Conservation (phyloP, 2,888 invertebrate species). For the Yponomeuta malinellus region DNA sequence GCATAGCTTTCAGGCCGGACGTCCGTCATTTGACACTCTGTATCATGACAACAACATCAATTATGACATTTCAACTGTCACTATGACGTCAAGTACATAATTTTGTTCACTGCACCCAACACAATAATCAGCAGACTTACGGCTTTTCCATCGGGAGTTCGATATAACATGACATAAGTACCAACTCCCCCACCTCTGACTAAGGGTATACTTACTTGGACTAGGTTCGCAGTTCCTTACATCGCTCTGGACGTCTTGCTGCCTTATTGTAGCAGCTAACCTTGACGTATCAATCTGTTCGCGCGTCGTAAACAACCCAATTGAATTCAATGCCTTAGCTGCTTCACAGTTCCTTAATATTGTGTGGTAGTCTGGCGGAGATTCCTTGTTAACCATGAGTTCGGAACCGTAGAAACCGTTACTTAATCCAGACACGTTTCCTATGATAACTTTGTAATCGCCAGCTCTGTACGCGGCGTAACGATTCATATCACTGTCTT, state of each 20-base stretch:
- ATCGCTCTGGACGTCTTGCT: constrained; percentile 48
- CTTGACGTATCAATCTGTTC: constrained; percentile 43
- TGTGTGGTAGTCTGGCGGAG: constrained; percentile 50
- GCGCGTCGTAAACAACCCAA: constrained; percentile 43
- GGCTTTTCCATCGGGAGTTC: too few species aligned
- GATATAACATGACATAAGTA: too few species aligned
- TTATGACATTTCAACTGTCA: too few species aligned
- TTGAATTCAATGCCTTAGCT: constrained; percentile 43
- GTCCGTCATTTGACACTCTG: too few species aligned
- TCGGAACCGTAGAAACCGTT: constrained; percentile 57
- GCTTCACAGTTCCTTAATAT: constrained; percentile 44
- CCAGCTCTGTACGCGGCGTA: constrained; percentile 76
- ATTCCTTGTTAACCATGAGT: constrained; percentile 41
- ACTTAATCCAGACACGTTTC: constrained; percentile 60
- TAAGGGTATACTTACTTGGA: constrained; percentile 34
- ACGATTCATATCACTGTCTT: constrained; percentile 65
- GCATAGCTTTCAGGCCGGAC: too few species aligned
- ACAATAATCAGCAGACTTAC: too few species aligned
- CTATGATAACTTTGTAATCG: constrained; percentile 79
- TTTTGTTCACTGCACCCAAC: too few species aligned
- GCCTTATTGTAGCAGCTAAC: constrained; percentile 42
- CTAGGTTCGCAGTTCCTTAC: constrained; percentile 50
- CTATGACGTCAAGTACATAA: too few species aligned
- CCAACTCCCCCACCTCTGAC: neutral
- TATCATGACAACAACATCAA: too few species aligned